Base-by-base conservation (phyloP, 2,797 vertebrate species). In the Enteromius afrohamiltoni region DNA sequence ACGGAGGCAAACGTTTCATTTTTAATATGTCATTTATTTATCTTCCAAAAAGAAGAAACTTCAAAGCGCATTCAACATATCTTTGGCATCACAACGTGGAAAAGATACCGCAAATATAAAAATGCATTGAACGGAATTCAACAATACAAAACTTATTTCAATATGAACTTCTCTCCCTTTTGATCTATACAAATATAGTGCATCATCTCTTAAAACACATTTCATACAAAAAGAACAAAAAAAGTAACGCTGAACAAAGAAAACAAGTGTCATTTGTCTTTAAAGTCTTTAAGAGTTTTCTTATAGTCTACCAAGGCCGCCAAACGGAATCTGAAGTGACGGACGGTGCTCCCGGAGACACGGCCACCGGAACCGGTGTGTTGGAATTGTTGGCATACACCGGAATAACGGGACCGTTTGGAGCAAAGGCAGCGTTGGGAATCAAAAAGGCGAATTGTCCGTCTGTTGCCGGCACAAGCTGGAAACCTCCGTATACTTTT, bases 391-490 rank as follows among this genome's bases (percentile, higher is more conserved):
- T 94, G 6, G 97, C 95, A 45, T 97, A 99, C 80, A 99, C 95
- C 0, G 98, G 98, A 83, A 98, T 96, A 68, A 98, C 95, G 0
- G 97, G 96, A 75, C 95, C 94, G 79, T 94, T 96, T 0, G 97
- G 96, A 34, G 95, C 96, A 82, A 99, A 99, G 2, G 97, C 96
- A 2, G 96, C 91, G 64, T 96, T 98, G 80, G 98, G 97, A 90
- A 99, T 98, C 90, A 99, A 95, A 92, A 99, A 99, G 51, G 98
- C 97, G n/a, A 99, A 98, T 83, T 99, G 98, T 95, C 98, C 98
- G 31, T 99, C 97, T 0, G 97, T 96, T 47, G 97, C 98, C 0
- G 98, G 97, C 85, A 99, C 96, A 74, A 99, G 95, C 92, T 99
- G 98, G 94, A 99, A 99, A 71, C 98, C 98, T 3, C 98, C 95